These are phyloP conservation scores for Epizoanthus ramosus DNA, from an alignment of 92 coral and sea anemone genomes.

Conservation along the genomic window DNA sequence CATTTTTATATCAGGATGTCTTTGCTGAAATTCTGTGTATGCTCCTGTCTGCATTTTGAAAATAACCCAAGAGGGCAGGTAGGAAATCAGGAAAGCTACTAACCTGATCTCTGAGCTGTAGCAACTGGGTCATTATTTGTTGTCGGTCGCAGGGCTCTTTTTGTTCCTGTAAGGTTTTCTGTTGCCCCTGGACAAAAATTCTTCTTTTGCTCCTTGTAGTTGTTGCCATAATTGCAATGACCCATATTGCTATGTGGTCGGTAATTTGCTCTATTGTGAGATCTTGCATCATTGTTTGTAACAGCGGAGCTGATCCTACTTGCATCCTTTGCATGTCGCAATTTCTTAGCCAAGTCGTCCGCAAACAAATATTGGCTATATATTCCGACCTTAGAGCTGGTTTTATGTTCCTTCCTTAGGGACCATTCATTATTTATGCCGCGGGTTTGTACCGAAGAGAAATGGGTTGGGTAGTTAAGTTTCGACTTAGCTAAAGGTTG, in stretches of 20 bases:
- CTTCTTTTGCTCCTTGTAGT: too few relatives aligned
- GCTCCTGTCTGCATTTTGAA: slow-evolving; percentile 26
- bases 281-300: background rate
- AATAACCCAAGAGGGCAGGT: too few relatives aligned
- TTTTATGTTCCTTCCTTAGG: slow-evolving; percentile 53
- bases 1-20: slow-evolving; percentile 18
- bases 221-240: background rate
- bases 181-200: too few relatives aligned
- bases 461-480: too few relatives aligned
- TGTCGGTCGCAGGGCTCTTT: too few relatives aligned
- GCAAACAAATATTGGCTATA: slow-evolving; percentile 36
- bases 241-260: slow-evolving; percentile 18
- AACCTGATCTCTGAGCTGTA: too few relatives aligned
- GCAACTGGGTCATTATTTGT: too few relatives aligned
- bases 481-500: too few relatives aligned
- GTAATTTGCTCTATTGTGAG: background rate
- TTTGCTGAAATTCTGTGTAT: background rate
- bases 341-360: slow-evolving; percentile 50
- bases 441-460: too few relatives aligned
- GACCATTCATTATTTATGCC: too few relatives aligned
- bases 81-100: too few relatives aligned
- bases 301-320: slow-evolving; percentile 49
- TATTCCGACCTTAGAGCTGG: slow-evolving; percentile 52
- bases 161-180: too few relatives aligned
- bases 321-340: slow-evolving; percentile 55